phyloP scores from a whole-genome alignment of 1,140 invertebrate species.

The Caerostris extrusa region DNA sequence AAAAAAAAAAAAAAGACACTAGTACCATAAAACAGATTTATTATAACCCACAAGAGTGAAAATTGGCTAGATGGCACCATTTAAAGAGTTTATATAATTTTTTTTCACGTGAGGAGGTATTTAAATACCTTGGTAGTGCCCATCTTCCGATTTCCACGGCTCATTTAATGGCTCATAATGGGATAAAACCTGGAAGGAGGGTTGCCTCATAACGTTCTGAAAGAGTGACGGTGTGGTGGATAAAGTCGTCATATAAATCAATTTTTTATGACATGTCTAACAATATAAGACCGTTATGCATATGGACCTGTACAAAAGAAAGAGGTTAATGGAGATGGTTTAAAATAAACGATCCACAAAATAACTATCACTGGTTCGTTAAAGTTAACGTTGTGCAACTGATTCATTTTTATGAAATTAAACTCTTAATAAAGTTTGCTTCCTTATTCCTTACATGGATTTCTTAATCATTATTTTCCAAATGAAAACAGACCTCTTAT shows the following conservation, averaged over 20 bases:
- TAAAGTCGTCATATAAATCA: background rate
- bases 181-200: background rate
- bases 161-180: constrained; percentile 25
- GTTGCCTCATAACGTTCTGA: background rate
- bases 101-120: background rate
- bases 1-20: constrained; percentile 18
- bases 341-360: background rate
- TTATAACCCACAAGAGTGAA: background rate
- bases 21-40: background rate
- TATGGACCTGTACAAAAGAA: background rate
- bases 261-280: background rate
- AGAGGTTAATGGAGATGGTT: constrained; percentile 6
- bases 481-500: too few species aligned
- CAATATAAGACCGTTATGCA: background rate
- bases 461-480: too few species aligned
- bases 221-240: background rate
- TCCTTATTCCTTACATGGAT: too few species aligned
- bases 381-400: too few species aligned
- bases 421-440: too few species aligned
- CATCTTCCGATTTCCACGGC: background rate
- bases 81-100: constrained; percentile 18
- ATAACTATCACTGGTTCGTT: too few species aligned
- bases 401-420: too few species aligned
- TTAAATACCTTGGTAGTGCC: background rate
- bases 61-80: constrained; percentile 16